Conservation (phyloP, 2,113 vertebrate species). For the Neolamprologus modestus region DNA sequence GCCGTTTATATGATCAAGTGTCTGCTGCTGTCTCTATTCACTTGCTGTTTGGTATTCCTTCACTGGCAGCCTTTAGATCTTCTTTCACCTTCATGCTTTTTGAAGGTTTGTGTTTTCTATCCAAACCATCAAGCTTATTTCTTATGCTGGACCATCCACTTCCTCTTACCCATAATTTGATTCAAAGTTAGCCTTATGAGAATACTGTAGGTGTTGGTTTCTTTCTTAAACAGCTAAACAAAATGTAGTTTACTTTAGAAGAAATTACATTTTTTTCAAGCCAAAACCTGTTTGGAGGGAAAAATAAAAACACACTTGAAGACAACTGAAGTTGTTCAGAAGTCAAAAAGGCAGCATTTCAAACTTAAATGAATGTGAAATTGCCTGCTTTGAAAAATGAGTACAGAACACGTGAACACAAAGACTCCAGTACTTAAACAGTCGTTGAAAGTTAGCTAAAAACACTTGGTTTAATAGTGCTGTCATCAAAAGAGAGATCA, state of each 20-base stretch:
- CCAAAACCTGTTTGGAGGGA: background rate
- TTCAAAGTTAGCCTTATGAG: background rate
- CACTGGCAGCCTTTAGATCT: conserved; percentile 13
- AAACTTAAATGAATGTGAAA: background rate
- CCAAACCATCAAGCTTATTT: conserved; percentile 16
- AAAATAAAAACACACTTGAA: background rate
- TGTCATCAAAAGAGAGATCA: background rate
- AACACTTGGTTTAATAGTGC: background rate
- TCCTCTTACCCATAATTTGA: background rate
- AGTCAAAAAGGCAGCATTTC: background rate
- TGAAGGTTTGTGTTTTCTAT: conserved; percentile 29
- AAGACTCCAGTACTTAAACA: background rate
- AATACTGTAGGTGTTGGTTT: background rate
- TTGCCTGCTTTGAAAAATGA: background rate
- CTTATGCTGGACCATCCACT: conserved; percentile 4
- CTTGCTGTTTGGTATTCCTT: conserved; percentile 36
- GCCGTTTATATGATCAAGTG: conserved; percentile 17
- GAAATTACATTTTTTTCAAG: background rate
- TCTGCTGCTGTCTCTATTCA: background rate
- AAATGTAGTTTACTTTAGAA: background rate
- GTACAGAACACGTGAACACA: background rate
- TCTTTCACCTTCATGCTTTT: conserved; percentile 38
- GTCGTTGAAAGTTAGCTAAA: fast-evolving
- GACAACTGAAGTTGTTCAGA: background rate
- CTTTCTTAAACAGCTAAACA: background rate